Percentiles rank a stretch among this genome's conserved stretches.
Evolutionary conservation across 2,113 vertebrate species (phyloP).

Genomic region (Salvelinus fontinalis): DNA sequence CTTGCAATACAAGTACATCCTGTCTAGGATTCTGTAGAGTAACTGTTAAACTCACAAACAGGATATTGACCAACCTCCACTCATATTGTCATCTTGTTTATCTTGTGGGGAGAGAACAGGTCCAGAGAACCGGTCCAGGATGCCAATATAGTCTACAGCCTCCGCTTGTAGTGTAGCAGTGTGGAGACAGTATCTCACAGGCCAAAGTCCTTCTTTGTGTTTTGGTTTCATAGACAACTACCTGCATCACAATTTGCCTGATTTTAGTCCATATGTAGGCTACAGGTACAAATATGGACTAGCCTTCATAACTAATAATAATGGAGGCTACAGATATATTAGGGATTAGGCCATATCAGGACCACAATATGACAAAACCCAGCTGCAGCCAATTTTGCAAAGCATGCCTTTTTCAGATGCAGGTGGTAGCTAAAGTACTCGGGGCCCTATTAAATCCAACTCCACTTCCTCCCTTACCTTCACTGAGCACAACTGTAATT

Average conservation of each 20-base stretch:
- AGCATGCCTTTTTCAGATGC: conserved; percentile 8
- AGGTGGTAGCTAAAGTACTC: background rate
- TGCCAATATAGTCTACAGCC: too few relatives aligned
- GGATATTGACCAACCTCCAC: too few relatives aligned
- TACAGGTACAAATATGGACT: background rate
- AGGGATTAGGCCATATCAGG: background rate
- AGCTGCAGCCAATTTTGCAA: background rate
- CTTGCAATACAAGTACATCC: too few relatives aligned
- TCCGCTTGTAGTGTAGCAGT: too few relatives aligned
- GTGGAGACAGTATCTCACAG: too few relatives aligned
- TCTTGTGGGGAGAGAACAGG: too few relatives aligned
- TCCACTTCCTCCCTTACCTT: background rate
- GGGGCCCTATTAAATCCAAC: conserved; percentile 14
- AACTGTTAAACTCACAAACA: too few relatives aligned
- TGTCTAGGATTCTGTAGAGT: too few relatives aligned
- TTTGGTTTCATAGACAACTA: background rate
- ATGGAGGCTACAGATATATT: too few relatives aligned
- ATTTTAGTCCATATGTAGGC: background rate
- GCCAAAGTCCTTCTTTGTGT: background rate
- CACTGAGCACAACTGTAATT: background rate
- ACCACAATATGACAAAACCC: background rate
- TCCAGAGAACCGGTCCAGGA: too few relatives aligned
- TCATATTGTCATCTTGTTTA: too few relatives aligned
- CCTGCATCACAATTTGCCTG: background rate
- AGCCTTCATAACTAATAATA: too few relatives aligned